Base-by-base conservation (phyloP, 2,888 invertebrate genomes). In the Aphidius colemani region DNA sequence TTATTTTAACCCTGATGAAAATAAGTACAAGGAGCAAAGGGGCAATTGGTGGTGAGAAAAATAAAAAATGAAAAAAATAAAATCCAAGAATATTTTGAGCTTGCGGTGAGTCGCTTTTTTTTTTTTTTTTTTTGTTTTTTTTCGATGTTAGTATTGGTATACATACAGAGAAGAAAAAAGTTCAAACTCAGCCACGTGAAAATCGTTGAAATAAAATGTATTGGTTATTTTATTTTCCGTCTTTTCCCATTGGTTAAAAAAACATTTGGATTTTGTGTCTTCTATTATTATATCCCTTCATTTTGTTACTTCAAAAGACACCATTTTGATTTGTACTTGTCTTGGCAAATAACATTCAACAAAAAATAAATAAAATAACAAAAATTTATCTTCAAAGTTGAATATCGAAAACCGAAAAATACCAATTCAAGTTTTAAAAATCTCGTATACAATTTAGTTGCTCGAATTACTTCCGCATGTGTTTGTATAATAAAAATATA, bases 161-260 rank as follows among this genome's bases (percentile, higher is more conserved):
- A 61, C 68, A 70, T 58, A 63, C 73, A 30, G 63, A 75, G 73
- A 66, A 66, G 63, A 61, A 65, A 63, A 66, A 67, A 67, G 65
- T 53, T 59, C 53, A 46, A 60, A 61, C 58, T 67, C 56, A 60
- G 69, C 67, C 56, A 56, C 50, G 62, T 58, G 68, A 63, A 64
- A 65, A 61, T 56, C 66, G 72, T 72, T 72, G 72, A 74, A 79
- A 78, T 80, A 78, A 79, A 79, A 74, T 78, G 78, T 79, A 79
- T 76, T 75, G 78, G 72, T 69, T 74, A 75, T 77, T 79, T 78
- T 74, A 72, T 69, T 72, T 72, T 70, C 69, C 64, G 63, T 64
- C 61, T 63, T 68, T 72, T 70, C 66, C 68, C 68, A 76, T 78
- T 78, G 77, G 77, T 67, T 70, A 67, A 71, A 58, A 65, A 59